These are phyloP conservation scores for Macropus fuliginosus DNA, from an alignment of 2,797 vertebrate genomes.

Conservation along the genomic window DNA sequence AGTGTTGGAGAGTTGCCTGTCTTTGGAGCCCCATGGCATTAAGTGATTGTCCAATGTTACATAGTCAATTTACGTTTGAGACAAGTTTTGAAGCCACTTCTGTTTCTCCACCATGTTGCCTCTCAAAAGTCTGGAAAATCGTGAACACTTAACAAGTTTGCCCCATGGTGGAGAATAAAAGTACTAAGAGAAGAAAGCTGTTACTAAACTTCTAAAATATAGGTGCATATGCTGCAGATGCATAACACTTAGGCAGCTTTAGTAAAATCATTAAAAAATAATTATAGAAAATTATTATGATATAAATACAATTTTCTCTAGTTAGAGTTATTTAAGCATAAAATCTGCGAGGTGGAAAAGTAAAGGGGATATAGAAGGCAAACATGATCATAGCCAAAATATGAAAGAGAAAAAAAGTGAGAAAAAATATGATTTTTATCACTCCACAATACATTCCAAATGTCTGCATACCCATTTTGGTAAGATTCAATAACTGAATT, in stretches of 20 bases:
- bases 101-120: not conserved
- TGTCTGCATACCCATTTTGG: not conserved
- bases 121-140: conserved; percentile 31
- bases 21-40: not conserved
- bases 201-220: conserved; percentile 22
- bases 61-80: not conserved
- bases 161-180: conserved; percentile 29
- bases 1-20: not conserved
- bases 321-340: conserved; percentile 24
- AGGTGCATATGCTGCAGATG: not conserved
- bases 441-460: conserved; percentile 15
- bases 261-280: conserved; percentile 26
- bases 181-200: conserved; percentile 40
- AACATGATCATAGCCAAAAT: conserved; percentile 20
- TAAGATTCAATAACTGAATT: conserved; percentile 18
- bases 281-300: not conserved
- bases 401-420: not conserved
- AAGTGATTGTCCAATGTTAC: not conserved
- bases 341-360: conserved; percentile 28
- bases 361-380: conserved; percentile 23
- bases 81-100: not conserved
- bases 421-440: conserved; percentile 30
- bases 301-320: conserved; percentile 22
- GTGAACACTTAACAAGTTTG: conserved; percentile 33
- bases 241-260: conserved; percentile 15